These are phyloP conservation scores for Caenorhabditis doughertyi DNA, from an alignment of 2,888 invertebrate genomes.

Conservation along the genomic window DNA sequence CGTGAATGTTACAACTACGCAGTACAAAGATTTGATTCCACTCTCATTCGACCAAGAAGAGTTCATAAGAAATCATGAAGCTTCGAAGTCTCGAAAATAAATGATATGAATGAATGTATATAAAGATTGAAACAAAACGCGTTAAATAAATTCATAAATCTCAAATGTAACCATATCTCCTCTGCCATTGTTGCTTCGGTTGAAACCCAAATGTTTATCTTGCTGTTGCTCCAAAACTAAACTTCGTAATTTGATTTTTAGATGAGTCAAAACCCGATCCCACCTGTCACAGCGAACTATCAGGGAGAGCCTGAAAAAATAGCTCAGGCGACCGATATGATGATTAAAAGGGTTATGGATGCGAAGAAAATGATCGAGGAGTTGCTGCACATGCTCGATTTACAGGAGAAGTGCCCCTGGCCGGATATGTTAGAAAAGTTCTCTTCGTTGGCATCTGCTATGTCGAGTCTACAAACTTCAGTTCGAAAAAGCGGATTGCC, in stretches of 20 bases:
- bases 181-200: not conserved
- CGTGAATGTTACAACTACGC: constrained; percentile 36
- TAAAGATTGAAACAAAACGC: constrained; percentile 6
- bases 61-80: constrained; percentile 52
- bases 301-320: constrained; percentile 65
- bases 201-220: not conserved
- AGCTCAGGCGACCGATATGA: constrained; percentile 56
- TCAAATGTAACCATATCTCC: not conserved
- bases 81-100: constrained; percentile 5
- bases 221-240: not conserved
- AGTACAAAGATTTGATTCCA: constrained; percentile 54
- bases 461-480: constrained; percentile 73
- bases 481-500: constrained; percentile 69
- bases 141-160: constrained; percentile 34
- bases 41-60: constrained; percentile 62
- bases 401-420: constrained; percentile 74
- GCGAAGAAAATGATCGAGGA: constrained; percentile 73
- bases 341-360: constrained; percentile 67
- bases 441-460: constrained; percentile 72
- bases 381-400: constrained; percentile 70
- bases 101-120: constrained; percentile 12
- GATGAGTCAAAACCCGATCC: constrained; percentile 11
- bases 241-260: not conserved
- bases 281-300: constrained; percentile 52
- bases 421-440: constrained; percentile 79